A percentile compares a stretch with the other conserved stretches of the same genome.
Evolutionary conservation across 92 coral and sea anemone species (phyloP).

Genomic region (Palythoa heliodiscus): DNA sequence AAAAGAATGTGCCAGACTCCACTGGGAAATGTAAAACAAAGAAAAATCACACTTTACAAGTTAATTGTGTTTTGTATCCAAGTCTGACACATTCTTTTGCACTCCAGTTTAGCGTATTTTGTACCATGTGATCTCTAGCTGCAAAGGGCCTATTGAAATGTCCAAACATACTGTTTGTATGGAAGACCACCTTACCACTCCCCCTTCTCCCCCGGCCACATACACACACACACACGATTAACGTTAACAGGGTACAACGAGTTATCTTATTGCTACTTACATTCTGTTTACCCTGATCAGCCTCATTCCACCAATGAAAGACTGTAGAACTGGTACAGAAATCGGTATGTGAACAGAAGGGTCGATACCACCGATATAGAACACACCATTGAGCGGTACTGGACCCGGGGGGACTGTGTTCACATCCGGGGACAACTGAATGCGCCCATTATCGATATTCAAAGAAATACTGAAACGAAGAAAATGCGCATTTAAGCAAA

Average conservation of each 20-base stretch:
- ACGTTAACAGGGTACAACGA: background rate
- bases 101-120: no score
- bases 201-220: no score
- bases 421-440: slow-evolving; percentile 34
- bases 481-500: background rate
- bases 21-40: no score
- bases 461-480: slow-evolving; percentile 32
- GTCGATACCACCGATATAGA: slow-evolving; percentile 80
- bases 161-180: no score
- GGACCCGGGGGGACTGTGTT: slow-evolving; percentile 60
- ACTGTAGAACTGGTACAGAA: slow-evolving; percentile 64
- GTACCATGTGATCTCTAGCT: no score
- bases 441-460: slow-evolving; percentile 38
- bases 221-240: background rate
- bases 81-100: no score
- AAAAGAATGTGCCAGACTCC: no score
- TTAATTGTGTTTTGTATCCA: no score
- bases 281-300: slow-evolving; percentile 59
- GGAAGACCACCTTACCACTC: no score
- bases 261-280: slow-evolving; percentile 49
- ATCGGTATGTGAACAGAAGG: slow-evolving; percentile 57
- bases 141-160: no score
- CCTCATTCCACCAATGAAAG: slow-evolving; percentile 82
- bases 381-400: slow-evolving; percentile 67
- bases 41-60: no score